These are phyloP conservation scores for Meloidogyne floridensis DNA, from an alignment of 1,140 invertebrate genomes.

Conservation along the genomic window DNA sequence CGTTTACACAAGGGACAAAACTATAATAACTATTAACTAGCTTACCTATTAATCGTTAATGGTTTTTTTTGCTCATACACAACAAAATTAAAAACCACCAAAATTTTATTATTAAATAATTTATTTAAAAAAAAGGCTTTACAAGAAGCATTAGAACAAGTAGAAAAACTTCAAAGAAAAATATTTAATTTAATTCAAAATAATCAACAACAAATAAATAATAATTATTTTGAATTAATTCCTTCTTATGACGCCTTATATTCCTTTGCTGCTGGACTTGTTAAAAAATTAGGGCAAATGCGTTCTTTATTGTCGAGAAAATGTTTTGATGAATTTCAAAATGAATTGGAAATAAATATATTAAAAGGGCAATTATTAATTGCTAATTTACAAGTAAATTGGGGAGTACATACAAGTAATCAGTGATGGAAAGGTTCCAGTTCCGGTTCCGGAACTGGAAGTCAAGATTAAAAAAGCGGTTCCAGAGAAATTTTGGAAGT, in stretches of 20 bases:
- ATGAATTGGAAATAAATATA: background rate
- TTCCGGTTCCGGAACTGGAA: no score
- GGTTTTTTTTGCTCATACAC: no score
- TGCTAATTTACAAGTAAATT: conserved; percentile 11
- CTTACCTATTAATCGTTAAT: no score
- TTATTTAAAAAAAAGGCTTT: conserved; percentile 27
- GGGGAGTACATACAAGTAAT: no score
- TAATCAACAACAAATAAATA: background rate
- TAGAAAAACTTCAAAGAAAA: conserved; percentile 44
- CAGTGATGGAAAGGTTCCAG: no score
- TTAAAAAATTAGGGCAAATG: conserved; percentile 44
- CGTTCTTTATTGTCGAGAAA: conserved; percentile 29
- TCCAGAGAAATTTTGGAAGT: no score
- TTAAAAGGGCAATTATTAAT: conserved; percentile 12
- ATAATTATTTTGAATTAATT: conserved; percentile 35
- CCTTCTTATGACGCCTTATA: conserved; percentile 47
- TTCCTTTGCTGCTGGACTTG: conserved; percentile 43
- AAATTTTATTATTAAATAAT: no score
- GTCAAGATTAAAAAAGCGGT: no score
- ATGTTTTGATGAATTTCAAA: conserved; percentile 33
- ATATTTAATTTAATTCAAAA: conserved; percentile 46
- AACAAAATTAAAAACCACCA: no score
- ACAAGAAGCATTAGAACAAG: conserved; percentile 38
- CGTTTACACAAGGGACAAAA: no score
- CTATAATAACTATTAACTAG: no score